Evolutionary conservation across 2,888 invertebrate species (phyloP), one percentile per base, ranked within the genome.

Genomic region (Coremacera marginata): DNA sequence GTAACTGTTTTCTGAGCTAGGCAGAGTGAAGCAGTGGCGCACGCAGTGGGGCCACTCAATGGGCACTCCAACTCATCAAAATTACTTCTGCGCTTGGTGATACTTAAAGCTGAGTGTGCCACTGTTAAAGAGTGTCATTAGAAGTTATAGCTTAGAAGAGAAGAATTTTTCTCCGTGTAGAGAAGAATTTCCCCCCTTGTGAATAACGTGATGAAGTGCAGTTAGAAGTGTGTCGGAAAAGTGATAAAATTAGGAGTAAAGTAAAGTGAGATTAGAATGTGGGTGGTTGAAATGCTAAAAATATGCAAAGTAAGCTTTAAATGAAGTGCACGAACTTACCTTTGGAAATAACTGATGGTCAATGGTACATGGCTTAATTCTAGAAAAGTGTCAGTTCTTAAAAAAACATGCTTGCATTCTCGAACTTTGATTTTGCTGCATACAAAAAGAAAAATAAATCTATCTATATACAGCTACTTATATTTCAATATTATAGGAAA

Each of bases 51-150:
- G 37, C 5, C 5, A 5, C 31, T 31, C 31, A 31, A 31, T 31
- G 5, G 31, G 37, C 37, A 8, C 37, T 37, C 7, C 37, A 37
- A 44, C 44, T 11, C 14, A 7, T 11, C 44, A 44, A 44, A 44
- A 44, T 7, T 2, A 14, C 44, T 11, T 14, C 44, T 7, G 44
- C 44, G 44, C 14, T 8, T 37, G 4, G 37, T 8, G 14, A 44
- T 44, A 44, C 14, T 44, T 11, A 11, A 44, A 44, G 14, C 44
- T 44, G 44, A 11, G 44, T 44, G 44, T 11, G 44, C 14, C 44
- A 44, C 44, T 14, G 44, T 44, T 44, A 55, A 55, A 82, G 84
- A 84, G 84, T 84, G 84, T 83, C 84, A 84, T 84, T 83, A 80
- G 82, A 82, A 82, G 80, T 80, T 83, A 78, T 78, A 78, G 77